Evolutionary conservation across 2,113 vertebrate species (phyloP).

Genomic region (Podarcis muralis): DNA sequence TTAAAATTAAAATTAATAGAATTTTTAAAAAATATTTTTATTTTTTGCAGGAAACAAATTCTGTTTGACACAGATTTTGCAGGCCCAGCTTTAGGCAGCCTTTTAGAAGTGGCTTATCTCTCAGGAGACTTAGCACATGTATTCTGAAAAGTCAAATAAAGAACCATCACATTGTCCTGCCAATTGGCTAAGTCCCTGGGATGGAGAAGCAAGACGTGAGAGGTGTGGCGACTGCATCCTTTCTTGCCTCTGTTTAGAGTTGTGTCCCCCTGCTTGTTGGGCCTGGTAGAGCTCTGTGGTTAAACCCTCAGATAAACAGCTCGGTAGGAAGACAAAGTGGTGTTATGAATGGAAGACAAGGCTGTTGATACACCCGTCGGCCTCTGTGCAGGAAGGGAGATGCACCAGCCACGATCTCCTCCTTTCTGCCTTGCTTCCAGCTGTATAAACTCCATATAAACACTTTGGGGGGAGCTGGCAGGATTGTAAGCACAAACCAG

Average conservation of each 20-base stretch:
- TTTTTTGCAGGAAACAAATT: background rate
- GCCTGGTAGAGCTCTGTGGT: background rate
- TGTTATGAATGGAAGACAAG: background rate
- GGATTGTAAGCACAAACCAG: background rate
- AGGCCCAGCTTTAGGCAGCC: background rate
- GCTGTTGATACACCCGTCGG: background rate
- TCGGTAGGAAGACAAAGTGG: slow-evolving; percentile 18
- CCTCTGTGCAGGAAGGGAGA: background rate
- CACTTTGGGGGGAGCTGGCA: background rate
- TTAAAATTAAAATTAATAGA: background rate
- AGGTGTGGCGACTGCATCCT: background rate
- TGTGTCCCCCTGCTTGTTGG: background rate
- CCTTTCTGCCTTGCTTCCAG: background rate
- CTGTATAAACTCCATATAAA: slow-evolving; percentile 12
- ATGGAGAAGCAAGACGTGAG: background rate
- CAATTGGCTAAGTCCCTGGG: too few relatives aligned
- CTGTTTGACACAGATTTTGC: background rate
- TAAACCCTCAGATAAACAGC: slow-evolving; percentile 13
- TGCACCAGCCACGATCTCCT: background rate
- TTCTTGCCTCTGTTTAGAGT: background rate
- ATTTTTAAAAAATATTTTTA: too few relatives aligned
- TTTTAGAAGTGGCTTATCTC: background rate
- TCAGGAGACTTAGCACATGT: background rate
- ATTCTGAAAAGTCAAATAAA: background rate
- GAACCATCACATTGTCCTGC: too few relatives aligned